Base-by-base conservation (phyloP, 2,797 vertebrate species). In the Pogonophryne albipinna region DNA sequence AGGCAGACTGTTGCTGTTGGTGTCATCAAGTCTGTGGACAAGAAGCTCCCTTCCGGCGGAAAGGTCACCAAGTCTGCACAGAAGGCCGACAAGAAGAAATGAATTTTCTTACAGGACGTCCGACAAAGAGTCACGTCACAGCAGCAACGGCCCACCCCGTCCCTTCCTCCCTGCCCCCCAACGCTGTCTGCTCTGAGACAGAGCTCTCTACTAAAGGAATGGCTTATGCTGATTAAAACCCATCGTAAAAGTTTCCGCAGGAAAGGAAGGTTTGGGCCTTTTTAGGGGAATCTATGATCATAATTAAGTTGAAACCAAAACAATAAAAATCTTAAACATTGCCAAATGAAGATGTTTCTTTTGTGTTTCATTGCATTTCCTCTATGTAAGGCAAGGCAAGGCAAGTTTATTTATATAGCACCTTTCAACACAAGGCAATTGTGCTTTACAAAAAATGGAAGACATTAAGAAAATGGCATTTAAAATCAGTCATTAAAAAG, bases 1-100 rank as follows among this genome's bases (percentile, higher is more conserved):
- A 95, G 94, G 89, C 95, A 96, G 91, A 96, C 95, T 1, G 95
- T 96, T 52, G 95, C 95, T 15, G 95, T 95, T 10, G 95, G 95
- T 1, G 95, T 96, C 64, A 95, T 95, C 87, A 96, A 94, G 91
- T 78, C 80, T 0, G 89, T 94, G 1, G 92, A 94, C 16, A 95
- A 95, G 90, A 95, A 94, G 74, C 17, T 16, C 0, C 6, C 85
- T 45, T 8, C 58, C 0, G 61, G 77, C 27, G 94, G 91, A 46
- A 95, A 95, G 87, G 92, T 95, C 74, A 95, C 95, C 85, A 95
- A 95, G 85, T 94, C 93, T 14, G 95, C 95, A 68, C 73, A 91
- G 72, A 96, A 96, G 85, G 94, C 90, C 0, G 78, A 90, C 0
- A 95, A 94, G 90, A 90, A 83, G 69, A 96, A 95, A 91, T 96